phyloP scores from a whole-genome alignment of 2,113 vertebrate species.

The Onychorhynchus coronatus region DNA sequence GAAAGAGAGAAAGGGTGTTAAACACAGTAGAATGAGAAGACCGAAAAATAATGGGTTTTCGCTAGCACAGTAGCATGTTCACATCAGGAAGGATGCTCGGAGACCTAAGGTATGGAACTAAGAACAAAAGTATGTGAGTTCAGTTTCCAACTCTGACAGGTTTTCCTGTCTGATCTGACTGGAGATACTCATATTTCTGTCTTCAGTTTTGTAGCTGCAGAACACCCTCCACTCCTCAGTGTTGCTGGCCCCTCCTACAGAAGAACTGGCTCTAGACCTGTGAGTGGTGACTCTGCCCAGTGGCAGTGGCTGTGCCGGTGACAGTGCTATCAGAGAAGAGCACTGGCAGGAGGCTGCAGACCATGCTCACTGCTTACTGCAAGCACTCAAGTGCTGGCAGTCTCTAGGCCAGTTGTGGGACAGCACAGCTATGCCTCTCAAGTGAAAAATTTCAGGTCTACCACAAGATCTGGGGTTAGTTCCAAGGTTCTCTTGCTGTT shows the following conservation, averaged over 20 bases:
- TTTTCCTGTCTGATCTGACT: neutral
- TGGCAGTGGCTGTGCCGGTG: rapidly evolving
- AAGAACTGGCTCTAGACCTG: neutral
- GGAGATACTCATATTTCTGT: neutral
- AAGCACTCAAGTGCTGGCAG: rapidly evolving
- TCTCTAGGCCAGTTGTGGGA: neutral
- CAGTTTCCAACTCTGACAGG: neutral
- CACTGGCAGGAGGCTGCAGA: neutral
- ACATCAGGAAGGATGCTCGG: neutral
- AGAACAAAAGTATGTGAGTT: neutral
- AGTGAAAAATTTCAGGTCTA: neutral
- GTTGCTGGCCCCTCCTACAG: neutral
- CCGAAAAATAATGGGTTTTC: neutral
- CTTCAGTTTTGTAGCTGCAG: neutral
- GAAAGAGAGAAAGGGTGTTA: neutral
- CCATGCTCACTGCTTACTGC: rapidly evolving
- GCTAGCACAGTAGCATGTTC: neutral
- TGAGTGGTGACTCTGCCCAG: neutral
- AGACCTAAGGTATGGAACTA: neutral
- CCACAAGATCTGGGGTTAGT: neutral
- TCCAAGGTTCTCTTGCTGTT: neutral
- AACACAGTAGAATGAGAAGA: neutral
- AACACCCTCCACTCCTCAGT: neutral
- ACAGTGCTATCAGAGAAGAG: neutral
- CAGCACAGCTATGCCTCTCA: neutral